Conservation (phyloP, 1,140 invertebrate genomes). For the Idris sp. region DNA sequence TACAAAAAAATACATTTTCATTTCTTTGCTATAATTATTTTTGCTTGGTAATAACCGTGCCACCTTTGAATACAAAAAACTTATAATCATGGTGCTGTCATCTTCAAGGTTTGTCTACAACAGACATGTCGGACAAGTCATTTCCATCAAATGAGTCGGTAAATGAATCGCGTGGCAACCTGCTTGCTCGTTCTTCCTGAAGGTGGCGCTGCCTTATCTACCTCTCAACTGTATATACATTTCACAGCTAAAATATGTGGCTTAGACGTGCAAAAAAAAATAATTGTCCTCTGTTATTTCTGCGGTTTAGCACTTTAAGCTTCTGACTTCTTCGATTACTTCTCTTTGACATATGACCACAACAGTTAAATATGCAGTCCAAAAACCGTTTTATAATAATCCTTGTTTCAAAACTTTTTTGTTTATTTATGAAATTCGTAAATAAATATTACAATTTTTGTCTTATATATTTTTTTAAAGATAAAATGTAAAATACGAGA, state of each 20-base stretch:
- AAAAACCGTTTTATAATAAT: slow-evolving; percentile 4
- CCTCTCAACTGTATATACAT: slow-evolving; percentile 19
- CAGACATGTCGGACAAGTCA: slow-evolving; percentile 50
- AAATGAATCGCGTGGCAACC: slow-evolving; percentile 31
- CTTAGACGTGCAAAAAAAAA: slow-evolving; percentile 37
- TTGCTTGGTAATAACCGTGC: slow-evolving; percentile 14
- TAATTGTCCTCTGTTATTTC: slow-evolving; percentile 32
- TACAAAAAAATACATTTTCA: slow-evolving; percentile 9
- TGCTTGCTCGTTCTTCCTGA: slow-evolving; percentile 27
- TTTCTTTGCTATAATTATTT: slow-evolving; percentile 12
- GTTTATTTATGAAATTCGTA: slow-evolving; percentile 10
- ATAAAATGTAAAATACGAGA: too few species aligned
- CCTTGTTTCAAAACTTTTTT: too few species aligned
- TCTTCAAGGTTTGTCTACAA: slow-evolving; percentile 57
- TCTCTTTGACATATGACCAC: slow-evolving; percentile 34
- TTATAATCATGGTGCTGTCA: slow-evolving; percentile 66
- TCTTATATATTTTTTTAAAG: too few species aligned
- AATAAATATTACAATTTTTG: too few species aligned
- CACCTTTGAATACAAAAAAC: slow-evolving; percentile 13
- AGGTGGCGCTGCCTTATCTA: slow-evolving; percentile 48
- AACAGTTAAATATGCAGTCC: slow-evolving; percentile 6
- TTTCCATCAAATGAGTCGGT: slow-evolving; percentile 16
- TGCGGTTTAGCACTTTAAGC: slow-evolving; percentile 63
- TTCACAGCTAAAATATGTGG: slow-evolving; percentile 35
- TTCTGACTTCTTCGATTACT: slow-evolving; percentile 56